A percentile compares a stretch with the other conserved stretches of the same genome.
Conservation (phyloP, 1,140 invertebrate genomes). For the Drosophila novamexicana region DNA sequence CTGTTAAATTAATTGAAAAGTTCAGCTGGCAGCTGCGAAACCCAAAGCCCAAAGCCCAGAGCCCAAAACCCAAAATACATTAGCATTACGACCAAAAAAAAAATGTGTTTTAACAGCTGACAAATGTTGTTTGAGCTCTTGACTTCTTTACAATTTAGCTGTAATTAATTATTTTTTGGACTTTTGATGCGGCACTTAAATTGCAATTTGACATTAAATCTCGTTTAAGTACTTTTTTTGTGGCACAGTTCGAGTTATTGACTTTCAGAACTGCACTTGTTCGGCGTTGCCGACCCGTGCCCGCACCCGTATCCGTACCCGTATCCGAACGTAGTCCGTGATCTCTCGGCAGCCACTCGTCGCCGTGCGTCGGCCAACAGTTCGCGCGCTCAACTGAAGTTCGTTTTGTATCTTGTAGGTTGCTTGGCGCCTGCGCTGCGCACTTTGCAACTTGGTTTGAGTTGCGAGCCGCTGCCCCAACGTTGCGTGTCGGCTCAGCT, state of each 20-base stretch:
- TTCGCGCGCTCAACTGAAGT: conserved; percentile 59
- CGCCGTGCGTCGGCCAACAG: conserved; percentile 25
- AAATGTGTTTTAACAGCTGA: conserved; percentile 78
- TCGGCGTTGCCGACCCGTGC: conserved; percentile 5
- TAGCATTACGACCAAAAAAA: conserved; percentile 66
- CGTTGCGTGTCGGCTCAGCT: conserved; percentile 75
- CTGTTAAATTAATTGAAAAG: conserved; percentile 80
- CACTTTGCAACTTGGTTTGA: conserved; percentile 33
- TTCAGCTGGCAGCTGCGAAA: conserved; percentile 58
- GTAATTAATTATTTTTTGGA: conserved; percentile 46
- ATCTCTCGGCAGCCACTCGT: not conserved
- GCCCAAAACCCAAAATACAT: conserved; percentile 44
- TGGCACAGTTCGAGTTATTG: conserved; percentile 18
- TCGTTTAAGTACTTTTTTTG: conserved; percentile 23
- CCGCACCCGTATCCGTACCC: not conserved
- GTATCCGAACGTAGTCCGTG: not conserved
- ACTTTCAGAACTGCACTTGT: conserved; percentile 44
- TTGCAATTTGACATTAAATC: conserved; percentile 50
- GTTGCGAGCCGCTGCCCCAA: conserved; percentile 14
- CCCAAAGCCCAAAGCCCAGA: conserved; percentile 6
- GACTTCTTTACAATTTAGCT: conserved; percentile 39
- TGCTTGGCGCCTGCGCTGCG: conserved; percentile 28
- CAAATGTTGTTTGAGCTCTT: conserved; percentile 54
- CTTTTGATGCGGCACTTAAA: conserved; percentile 38
- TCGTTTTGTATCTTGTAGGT: conserved; percentile 16